phyloP scores from a whole-genome alignment of 2,797 vertebrate species.

The Onychomys torridus region DNA sequence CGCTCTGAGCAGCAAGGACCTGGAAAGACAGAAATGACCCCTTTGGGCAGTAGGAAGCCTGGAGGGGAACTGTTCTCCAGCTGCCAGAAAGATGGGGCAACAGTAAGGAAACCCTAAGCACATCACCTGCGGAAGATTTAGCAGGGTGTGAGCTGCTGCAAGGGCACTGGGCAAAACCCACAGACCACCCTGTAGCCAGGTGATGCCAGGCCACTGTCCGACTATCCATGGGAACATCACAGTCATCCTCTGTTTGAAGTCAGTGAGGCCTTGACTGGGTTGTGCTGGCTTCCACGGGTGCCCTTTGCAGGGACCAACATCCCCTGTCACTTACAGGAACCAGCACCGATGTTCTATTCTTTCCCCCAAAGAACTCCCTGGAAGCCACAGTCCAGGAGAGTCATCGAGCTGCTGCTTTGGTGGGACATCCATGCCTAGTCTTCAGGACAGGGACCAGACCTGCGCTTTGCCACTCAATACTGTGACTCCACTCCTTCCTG shows the following conservation, averaged over 20 bases:
- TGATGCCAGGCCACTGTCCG: neutral
- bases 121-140: neutral
- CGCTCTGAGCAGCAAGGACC: neutral
- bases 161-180: neutral
- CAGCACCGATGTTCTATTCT: neutral
- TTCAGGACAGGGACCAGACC: neutral
- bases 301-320: neutral
- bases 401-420: neutral
- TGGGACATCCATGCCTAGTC: neutral
- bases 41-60: neutral
- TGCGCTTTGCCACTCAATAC: accelerated
- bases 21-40: neutral
- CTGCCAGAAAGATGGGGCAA: neutral
- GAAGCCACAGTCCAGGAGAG: neutral
- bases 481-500: neutral
- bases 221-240: neutral
- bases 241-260: neutral
- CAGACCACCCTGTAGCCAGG: accelerated
- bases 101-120: neutral
- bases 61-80: neutral
- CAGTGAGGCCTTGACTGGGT: neutral
- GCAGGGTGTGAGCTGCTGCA: neutral
- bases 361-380: neutral
- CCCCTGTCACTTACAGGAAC: neutral
- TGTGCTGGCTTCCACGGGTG: accelerated